Evolutionary conservation across 2,797 vertebrate genomes (phyloP).

Genomic region (Cuculus canorus): DNA sequence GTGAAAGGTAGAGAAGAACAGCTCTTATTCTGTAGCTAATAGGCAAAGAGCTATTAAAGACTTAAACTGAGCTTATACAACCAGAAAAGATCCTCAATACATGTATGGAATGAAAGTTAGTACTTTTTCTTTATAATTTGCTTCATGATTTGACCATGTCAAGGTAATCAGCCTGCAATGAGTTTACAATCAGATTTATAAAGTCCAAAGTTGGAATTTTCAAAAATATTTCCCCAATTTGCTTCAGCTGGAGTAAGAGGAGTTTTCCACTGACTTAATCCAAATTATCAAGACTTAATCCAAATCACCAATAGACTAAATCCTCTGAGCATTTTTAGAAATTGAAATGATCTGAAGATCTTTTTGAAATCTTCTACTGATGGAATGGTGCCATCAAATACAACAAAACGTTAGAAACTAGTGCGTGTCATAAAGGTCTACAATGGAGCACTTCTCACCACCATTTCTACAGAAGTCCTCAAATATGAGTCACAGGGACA

Average conservation of each 20-base stretch:
- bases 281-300: not conserved
- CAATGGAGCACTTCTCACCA: not conserved
- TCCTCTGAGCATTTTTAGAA: not conserved
- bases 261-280: not conserved
- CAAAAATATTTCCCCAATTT: not conserved
- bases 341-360: not conserved
- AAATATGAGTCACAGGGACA: not conserved
- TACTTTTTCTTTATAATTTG: not conserved
- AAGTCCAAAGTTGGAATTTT: not conserved
- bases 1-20: not conserved
- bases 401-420: not conserved
- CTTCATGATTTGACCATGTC: not conserved
- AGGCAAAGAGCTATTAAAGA: not conserved
- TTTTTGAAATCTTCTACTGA: not conserved
- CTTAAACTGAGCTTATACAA: not conserved
- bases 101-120: not conserved
- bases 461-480: not conserved
- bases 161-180: not conserved
- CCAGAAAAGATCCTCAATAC: not conserved
- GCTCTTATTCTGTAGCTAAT: not conserved
- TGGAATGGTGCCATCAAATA: not conserved
- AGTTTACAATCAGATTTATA: not conserved
- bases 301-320: not conserved
- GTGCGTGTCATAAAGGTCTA: not conserved
- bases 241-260: not conserved